Base-by-base conservation (phyloP, 2,113 vertebrate species). In the Pholis gunnellus region DNA sequence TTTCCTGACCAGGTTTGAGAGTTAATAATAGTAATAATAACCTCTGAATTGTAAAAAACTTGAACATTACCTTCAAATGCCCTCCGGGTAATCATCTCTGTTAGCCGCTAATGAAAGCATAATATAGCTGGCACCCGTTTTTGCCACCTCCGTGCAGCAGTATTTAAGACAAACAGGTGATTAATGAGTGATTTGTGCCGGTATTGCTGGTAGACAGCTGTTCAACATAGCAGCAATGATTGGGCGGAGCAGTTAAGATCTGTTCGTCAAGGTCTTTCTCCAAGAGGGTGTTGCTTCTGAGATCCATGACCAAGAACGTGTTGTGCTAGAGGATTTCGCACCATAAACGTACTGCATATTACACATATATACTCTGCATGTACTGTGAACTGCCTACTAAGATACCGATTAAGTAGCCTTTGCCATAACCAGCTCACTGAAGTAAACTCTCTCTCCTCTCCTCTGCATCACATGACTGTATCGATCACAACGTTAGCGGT, bases 151-250 rank as follows among this genome's bases (percentile, higher is more conserved):
- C 0, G 36, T 40, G 72, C 77, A 63, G 76, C 80, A 78, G 75
- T 82, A 73, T 89, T 90, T 82, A 84, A 85, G 83, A 87, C 88
- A 92, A 92, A 91, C 83, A 81, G 85, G 83, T 89, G 91, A 93
- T 92, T 92, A 90, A 93, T 91, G 93, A 85, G 76, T 73, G 90
- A 92, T 86, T 93, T 87, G 86, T 66, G 89, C 84, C 57, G 73
- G 72, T 88, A 63, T 89, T 78, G 79, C 82, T 84, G 78, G 78
- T 78, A 57, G 86, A 89, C 91, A 92, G 89, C 81, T 93, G 91
- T 87, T 87, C 75, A 77, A 81, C 70, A 85, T 20, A 61, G 79
- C 75, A 52, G 81, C 68, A 46, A 50, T 85, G 72, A 87, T 79
- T 79, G 76, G 82, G 67, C 15, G 25, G 82, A 79, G 73, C 82